These are phyloP conservation scores for Dysmachus trigonus DNA, from an alignment of 2,888 invertebrate genomes.

Conservation along the genomic window DNA sequence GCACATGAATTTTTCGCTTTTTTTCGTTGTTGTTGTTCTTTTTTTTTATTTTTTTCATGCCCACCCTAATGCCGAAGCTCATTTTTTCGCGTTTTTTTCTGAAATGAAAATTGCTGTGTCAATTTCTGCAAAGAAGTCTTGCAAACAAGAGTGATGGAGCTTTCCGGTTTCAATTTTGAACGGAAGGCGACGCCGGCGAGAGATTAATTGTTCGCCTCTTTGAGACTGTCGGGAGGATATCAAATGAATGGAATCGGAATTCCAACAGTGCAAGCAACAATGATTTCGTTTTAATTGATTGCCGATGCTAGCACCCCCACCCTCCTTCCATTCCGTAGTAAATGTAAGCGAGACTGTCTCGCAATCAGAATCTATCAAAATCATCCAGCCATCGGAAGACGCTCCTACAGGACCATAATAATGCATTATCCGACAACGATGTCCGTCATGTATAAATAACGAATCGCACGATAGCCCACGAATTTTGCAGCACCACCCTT, in stretches of 20 bases:
- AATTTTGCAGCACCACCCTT: not conserved
- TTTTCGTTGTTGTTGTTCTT: too few species aligned
- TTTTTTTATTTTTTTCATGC: too few species aligned
- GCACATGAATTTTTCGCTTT: slow-evolving; percentile 31
- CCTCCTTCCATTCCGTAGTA: not conserved
- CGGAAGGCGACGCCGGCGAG: slow-evolving; percentile 22
- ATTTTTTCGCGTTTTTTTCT: slow-evolving; percentile 30
- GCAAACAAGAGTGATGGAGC: slow-evolving; percentile 36
- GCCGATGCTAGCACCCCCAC: not conserved
- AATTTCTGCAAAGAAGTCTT: slow-evolving; percentile 40
- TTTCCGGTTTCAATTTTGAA: slow-evolving; percentile 28
- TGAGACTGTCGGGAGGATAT: slow-evolving; percentile 22
- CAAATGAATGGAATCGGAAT: slow-evolving; percentile 9
- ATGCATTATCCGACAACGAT: not conserved
- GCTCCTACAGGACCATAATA: not conserved
- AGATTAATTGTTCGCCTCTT: slow-evolving; percentile 33
- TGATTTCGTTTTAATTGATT: slow-evolving; percentile 34
- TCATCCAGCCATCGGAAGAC: not conserved
- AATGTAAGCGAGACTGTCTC: not conserved
- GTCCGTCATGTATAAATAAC: not conserved
- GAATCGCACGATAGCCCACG: not conserved
- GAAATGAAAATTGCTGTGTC: slow-evolving; percentile 42
- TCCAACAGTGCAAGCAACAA: slow-evolving; percentile 29
- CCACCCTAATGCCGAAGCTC: not conserved
- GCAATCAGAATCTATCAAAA: not conserved